phyloP scores from a whole-genome alignment of 2,888 invertebrate species.

The Tribolium freemani region DNA sequence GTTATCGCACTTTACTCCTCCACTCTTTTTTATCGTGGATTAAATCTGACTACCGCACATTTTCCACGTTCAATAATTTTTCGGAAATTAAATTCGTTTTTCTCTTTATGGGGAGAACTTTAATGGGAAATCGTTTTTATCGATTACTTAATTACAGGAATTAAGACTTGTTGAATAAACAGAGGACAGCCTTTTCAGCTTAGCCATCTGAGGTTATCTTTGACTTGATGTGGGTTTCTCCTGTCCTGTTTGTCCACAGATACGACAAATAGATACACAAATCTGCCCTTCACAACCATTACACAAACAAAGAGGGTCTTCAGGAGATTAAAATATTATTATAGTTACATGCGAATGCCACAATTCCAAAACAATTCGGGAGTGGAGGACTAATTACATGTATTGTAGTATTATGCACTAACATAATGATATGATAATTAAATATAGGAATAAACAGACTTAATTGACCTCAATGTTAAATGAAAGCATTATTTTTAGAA shows the following conservation, averaged over 20 bases:
- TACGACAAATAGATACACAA: slow-evolving; percentile 42
- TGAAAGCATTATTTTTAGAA: background rate
- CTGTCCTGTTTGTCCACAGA: slow-evolving; percentile 41
- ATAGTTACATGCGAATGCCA: slow-evolving; percentile 26
- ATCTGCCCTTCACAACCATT: slow-evolving; percentile 36
- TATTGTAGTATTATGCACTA: too few species aligned
- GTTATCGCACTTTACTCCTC: slow-evolving; percentile 50
- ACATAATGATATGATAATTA: background rate
- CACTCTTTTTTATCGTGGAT: slow-evolving; percentile 52
- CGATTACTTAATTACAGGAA: slow-evolving; percentile 13
- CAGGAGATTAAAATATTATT: slow-evolving; percentile 43
- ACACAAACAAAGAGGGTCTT: slow-evolving; percentile 40
- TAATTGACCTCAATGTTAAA: background rate
- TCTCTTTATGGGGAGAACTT: background rate
- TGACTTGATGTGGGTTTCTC: slow-evolving; percentile 42
- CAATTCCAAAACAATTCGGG: slow-evolving; percentile 10
- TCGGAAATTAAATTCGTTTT: slow-evolving; percentile 33
- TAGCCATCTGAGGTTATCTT: slow-evolving; percentile 34
- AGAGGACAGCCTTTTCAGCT: slow-evolving; percentile 19
- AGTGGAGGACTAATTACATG: too few species aligned
- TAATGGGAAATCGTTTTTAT: background rate
- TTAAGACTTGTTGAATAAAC: slow-evolving; percentile 6
- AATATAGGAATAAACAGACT: background rate
- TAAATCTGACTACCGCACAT: slow-evolving; percentile 50
- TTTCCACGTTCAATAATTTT: slow-evolving; percentile 3